Base-by-base conservation (phyloP, 2,888 invertebrate genomes). In the Pedicia rivosa region DNA sequence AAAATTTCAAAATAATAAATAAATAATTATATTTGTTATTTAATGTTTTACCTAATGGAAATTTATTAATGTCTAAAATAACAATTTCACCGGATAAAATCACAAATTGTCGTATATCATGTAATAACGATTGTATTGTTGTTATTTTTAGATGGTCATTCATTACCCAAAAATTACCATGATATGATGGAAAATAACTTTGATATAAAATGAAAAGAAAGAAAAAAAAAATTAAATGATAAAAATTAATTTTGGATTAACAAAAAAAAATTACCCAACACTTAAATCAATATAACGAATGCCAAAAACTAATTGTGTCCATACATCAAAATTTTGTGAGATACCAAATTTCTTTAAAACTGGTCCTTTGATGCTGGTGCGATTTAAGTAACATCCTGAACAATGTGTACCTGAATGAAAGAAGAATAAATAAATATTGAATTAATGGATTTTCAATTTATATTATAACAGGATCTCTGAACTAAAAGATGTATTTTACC, bases 271-370 rank as follows among this genome's bases (percentile, higher is more conserved):
- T n/a, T n/a, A n/a, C 42, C 80, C 83, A 43, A 87, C 69, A 47
- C 84, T 71, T 37, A 87, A 68, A 56, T 87, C 86, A 35, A 87
- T 64, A 58, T 82, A 86, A 51, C 87, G 67, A 49, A 84, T 76
- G 36, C 87, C 87, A 53, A 80, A 78, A 1, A 82, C 77, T n/a
- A 88, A 65, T 51, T 88, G 87, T 0, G 74, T 72, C 79, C 83
- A 86, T 35, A 87, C 67, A 49, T 75, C 74, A 40, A 80, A 71
- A 54, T 86, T 83, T 56, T 87, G 87, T 0, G 55, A 48, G 15
- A 55, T 50, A 28, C 74, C 72, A 36, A 54, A 58, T 24, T 56
- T 54, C 41, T 53, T 52, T 8, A 58, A 46, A 7, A 57, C 44
- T 37, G 47, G 34, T 3, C 55, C 54, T 35, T 53, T 50, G 19